Evolutionary conservation across 2,113 vertebrate genomes (phyloP), one percentile per base, ranked within the genome.

Genomic region (Semnornis frantzii): DNA sequence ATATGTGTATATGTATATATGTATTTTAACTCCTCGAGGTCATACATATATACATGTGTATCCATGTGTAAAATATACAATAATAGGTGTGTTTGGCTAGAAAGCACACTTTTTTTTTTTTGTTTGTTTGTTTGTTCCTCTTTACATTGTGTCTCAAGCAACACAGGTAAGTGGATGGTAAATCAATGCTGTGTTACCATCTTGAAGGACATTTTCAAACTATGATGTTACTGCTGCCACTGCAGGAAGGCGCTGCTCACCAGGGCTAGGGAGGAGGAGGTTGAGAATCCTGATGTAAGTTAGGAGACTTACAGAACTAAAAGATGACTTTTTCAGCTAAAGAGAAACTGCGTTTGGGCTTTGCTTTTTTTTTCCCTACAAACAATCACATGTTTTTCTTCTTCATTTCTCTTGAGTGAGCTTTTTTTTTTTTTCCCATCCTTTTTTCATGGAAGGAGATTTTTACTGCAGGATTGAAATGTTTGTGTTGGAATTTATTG

Each of bases 1-100:
- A 37, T 98, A 98, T 98, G 97, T 69, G 97, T 98, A 97, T 98
- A 97, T 98, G 97, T 98, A 98, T 98, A 98, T 98, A 98, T 98
- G 97, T 98, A 98, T 98, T 96, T 97, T 93, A 93, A 92, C 84
- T 92, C 93, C 69, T 91, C 95, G 92, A 95, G 94, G 74, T 93
- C 94, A 96, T 98, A 96, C 97, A 98, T 98, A 98, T 98, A 98
- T 98, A 98, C 97, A 98, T 97, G 97, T 97, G 94, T 97, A 96
- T 96, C 94, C 96, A 97, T 97, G 94, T 97, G 95, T 96, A 96
- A 86, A 94, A 87, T 93, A 94, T 91, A 96, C 65, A 85, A 37
- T 87, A 89, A 94, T 97, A 95, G 89, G 90, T 80, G 92, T 95
- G 87, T 95, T 73, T 97, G 75, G 48, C 78, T 92, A 74, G 72